Evolutionary conservation across 2,113 vertebrate species (phyloP).

Genomic region (Rhagologus leucostigma): DNA sequence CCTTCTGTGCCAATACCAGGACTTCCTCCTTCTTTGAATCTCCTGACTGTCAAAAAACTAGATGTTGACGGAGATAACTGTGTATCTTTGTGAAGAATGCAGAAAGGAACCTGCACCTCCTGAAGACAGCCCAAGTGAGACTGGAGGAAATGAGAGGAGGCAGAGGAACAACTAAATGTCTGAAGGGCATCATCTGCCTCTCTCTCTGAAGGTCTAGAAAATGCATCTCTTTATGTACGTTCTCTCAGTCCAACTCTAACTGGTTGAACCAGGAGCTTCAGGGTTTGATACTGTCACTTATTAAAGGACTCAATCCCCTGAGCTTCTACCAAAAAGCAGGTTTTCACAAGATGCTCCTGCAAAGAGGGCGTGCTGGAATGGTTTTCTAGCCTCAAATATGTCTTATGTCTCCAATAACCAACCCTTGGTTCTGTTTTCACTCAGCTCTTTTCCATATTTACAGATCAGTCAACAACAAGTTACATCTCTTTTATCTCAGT

Average conservation of each 20-base stretch:
- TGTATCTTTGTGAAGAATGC: neutral
- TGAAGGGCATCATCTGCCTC: neutral
- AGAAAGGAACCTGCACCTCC: neutral
- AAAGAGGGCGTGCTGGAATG: neutral
- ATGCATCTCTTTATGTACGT: neutral
- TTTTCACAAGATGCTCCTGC: neutral
- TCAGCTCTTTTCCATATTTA: neutral
- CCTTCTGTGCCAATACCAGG: neutral
- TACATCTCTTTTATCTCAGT: neutral
- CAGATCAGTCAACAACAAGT: neutral
- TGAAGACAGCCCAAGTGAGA: neutral
- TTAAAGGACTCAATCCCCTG: neutral
- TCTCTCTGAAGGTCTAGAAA: neutral
- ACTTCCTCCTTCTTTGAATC: neutral
- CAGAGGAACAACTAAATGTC: neutral
- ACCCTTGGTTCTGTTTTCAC: neutral
- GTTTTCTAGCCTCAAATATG: neutral
- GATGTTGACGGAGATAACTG: neutral
- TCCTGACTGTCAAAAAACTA: neutral
- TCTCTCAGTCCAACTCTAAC: accelerated
- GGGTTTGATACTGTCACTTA: neutral
- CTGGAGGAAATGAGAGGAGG: neutral
- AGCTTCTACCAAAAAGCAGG: neutral
- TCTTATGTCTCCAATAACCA: neutral
- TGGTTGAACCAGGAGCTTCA: neutral